Conservation (phyloP, 2,797 vertebrate species). For the Dallia pectoralis region DNA sequence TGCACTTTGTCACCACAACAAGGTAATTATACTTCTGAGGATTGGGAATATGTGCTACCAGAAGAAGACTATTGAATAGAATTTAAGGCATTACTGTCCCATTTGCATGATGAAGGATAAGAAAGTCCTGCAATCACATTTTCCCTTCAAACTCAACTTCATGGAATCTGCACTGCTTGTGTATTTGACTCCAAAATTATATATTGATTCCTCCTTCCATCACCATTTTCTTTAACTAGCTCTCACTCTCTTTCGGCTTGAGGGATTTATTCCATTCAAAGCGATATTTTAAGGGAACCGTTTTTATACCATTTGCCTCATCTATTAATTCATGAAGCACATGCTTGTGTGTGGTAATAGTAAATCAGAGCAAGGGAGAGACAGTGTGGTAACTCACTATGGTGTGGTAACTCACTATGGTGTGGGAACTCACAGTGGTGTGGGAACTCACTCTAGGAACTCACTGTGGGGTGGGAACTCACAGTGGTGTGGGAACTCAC, state of each 20-base stretch:
- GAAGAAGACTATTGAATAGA: neutral
- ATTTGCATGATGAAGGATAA: neutral
- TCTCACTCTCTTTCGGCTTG: neutral
- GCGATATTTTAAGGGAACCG: neutral
- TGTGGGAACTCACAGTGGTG: too few relatives aligned
- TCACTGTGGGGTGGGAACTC: too few relatives aligned
- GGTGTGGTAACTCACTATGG: too few relatives aligned
- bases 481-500: too few relatives aligned
- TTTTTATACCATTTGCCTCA: slow-evolving; percentile 18
- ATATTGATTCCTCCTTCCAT: slow-evolving; percentile 52
- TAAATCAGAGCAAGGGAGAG: slow-evolving; percentile 1
- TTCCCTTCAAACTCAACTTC: slow-evolving; percentile 14
- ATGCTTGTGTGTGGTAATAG: slow-evolving; percentile 7
- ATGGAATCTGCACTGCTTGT: slow-evolving; percentile 11
- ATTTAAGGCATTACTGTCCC: slow-evolving; percentile 15
- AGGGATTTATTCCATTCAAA: neutral
- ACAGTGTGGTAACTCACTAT: neutral
- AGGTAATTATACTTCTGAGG: slow-evolving; percentile 28
- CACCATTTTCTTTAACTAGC: neutral
- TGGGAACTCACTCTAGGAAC: too few relatives aligned
- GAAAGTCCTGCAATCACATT: slow-evolving; percentile 11
- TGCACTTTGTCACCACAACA: slow-evolving; percentile 23
- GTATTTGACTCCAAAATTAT: slow-evolving; percentile 56
- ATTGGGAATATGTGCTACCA: slow-evolving; percentile 7
- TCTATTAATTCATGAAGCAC: slow-evolving; percentile 16